Conservation (phyloP, 2,113 vertebrate species). For the Todiramphus saurophagus region DNA sequence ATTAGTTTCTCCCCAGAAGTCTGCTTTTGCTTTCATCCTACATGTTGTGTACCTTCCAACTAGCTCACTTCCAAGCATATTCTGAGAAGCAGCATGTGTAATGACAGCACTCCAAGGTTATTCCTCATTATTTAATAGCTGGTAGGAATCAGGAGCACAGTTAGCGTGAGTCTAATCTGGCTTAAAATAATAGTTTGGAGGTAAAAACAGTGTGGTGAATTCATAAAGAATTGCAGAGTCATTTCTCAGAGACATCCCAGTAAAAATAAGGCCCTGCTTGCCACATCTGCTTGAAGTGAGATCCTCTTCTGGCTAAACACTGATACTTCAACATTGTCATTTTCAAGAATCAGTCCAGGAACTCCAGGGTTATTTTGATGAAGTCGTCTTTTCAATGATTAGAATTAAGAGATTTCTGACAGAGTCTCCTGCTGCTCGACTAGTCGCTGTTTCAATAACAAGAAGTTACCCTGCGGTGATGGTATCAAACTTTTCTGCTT, state of each 20-base stretch:
- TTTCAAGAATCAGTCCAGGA: constrained; percentile 1
- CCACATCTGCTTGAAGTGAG: not conserved
- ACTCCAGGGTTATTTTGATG: not conserved
- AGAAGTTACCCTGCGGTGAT: constrained; percentile 10
- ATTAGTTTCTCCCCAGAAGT: not conserved
- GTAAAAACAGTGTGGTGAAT: not conserved
- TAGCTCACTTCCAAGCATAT: not conserved
- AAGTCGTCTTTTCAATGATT: not conserved
- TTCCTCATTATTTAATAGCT: not conserved
- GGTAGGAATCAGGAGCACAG: not conserved
- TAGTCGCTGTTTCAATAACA: constrained; percentile 21
- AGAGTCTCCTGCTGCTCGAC: not conserved
- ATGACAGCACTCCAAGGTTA: not conserved
- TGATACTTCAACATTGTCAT: not conserved
- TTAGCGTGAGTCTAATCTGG: not conserved
- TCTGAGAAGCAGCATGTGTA: not conserved
- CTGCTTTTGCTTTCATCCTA: not conserved
- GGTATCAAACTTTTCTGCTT: constrained; percentile 36
- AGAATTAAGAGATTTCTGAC: constrained; percentile 15
- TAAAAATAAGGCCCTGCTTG: not conserved
- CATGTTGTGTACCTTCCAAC: not conserved
- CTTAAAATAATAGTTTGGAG: not conserved
- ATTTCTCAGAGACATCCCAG: not conserved
- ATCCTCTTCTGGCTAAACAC: not conserved
- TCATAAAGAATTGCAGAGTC: not conserved